Percentiles rank a stretch among this genome's conserved stretches.
Conservation (phyloP, 2,797 vertebrate genomes). For the Limosa lapponica region DNA sequence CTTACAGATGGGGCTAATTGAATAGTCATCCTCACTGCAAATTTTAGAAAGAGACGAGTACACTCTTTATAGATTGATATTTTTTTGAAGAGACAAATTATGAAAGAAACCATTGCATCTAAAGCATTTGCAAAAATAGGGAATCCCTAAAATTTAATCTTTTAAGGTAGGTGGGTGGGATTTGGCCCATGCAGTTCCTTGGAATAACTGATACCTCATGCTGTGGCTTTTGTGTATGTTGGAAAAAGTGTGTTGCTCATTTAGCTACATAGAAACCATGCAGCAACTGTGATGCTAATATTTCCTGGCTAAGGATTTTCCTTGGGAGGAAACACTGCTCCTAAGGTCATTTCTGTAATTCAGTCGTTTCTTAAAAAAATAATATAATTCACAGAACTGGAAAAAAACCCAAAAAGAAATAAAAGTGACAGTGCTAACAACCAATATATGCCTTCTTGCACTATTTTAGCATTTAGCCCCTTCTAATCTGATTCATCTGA, state of each 20-base stretch:
- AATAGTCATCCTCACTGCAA: neutral
- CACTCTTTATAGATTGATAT: neutral
- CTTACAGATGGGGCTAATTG: neutral
- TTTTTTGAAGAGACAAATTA: neutral
- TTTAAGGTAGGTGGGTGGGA: neutral
- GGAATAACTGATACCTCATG: neutral
- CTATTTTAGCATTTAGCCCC: neutral
- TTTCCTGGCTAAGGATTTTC: neutral
- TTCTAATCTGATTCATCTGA: neutral
- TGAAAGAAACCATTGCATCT: neutral
- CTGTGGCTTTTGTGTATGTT: neutral
- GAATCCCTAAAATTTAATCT: neutral
- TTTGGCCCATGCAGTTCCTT: neutral
- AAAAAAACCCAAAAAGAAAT: too few species aligned
- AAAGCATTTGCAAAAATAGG: neutral
- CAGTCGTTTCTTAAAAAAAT: neutral
- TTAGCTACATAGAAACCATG: neutral
- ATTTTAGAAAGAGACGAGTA: neutral
- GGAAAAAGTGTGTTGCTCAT: neutral
- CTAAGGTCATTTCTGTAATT: neutral
- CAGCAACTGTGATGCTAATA: neutral
- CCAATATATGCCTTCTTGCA: neutral
- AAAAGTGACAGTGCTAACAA: neutral
- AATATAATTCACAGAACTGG: neutral
- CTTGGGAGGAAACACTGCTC: neutral